Conservation (phyloP, 2,888 invertebrate genomes). For the Apodemia zela region DNA sequence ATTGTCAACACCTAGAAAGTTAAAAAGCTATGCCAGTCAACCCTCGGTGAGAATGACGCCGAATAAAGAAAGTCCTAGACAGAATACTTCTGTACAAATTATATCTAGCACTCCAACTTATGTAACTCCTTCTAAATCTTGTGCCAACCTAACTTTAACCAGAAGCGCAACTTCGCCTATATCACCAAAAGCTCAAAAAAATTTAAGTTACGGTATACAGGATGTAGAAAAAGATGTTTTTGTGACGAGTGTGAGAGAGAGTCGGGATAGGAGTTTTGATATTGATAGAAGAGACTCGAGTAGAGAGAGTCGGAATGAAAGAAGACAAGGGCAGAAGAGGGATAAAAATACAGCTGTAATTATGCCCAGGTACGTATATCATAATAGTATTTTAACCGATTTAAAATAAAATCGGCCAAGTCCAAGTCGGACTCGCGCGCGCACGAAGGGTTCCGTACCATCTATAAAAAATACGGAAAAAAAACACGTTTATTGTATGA, state of each 20-base stretch:
- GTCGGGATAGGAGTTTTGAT: constrained; percentile 55
- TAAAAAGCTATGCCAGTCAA: constrained; percentile 72
- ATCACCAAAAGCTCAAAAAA: constrained; percentile 79
- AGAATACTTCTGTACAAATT: constrained; percentile 52
- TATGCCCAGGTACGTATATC: constrained; percentile 57
- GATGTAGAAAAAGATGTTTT: constrained; percentile 64
- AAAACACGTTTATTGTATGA: too few relatives aligned
- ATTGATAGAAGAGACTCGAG: constrained; percentile 52
- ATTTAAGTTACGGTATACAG: constrained; percentile 72
- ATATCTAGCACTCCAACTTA: constrained; percentile 65
- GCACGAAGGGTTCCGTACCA: too few relatives aligned
- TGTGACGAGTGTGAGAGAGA: constrained; percentile 64
- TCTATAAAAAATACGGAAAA: too few relatives aligned
- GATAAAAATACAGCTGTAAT: constrained; percentile 74
- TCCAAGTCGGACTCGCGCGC: too few relatives aligned
- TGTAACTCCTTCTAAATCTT: constrained; percentile 72
- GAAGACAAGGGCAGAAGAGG: constrained; percentile 39
- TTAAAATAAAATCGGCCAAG: too few relatives aligned
- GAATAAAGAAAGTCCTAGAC: constrained; percentile 52
- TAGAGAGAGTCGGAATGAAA: constrained; percentile 55
- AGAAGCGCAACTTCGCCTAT: constrained; percentile 58
- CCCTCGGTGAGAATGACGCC: constrained; percentile 72
- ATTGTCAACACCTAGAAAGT: constrained; percentile 85
- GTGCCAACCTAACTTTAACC: constrained; percentile 58
- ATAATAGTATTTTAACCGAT: too few relatives aligned